Evolutionary conservation across 2,888 invertebrate genomes (phyloP), one percentile per base, ranked within the genome.

Genomic region (Malachius bipustulatus): DNA sequence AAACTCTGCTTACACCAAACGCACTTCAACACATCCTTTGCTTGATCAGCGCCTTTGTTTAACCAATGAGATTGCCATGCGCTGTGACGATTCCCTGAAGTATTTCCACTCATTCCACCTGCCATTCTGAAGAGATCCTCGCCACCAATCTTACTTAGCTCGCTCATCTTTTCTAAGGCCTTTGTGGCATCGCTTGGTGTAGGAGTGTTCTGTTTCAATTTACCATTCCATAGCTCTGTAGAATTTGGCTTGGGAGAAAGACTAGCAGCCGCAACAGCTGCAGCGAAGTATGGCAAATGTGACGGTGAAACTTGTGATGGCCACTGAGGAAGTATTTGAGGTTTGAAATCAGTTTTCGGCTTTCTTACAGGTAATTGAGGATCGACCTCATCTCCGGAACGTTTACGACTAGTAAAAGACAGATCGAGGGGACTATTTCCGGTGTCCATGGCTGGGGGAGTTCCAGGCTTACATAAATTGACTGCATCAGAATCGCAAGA

Each of bases 1-100:
- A 96, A 96, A 53, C 93, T 93, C 59, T 93, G 90, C 60, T 94
- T 93, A 63, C 96, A 96, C 87, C 94, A 94, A 26, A 96, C 96
- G 62, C 96, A 96, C 60, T 94, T 90, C 16, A 96, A 74, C 16
- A 96, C 96, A 57, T 94, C 91, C 62, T 90, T 87, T 11, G 93
- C 91, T 53, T 88, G 90, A 50, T 90, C 90, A 2, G 91, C 89
- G 4, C 90, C 91, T 56, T 89, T 94, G 66, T 87, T 94, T 36
- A 96, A 66, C 96, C 96, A 96, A 59, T 96, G 94, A 2, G 93
- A 93, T 56, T 96, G 96, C 84, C 96, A 91, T 10, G 91, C 90
- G 45, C 85, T 87, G 59, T 87, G 87, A 2, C 87, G 68, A 11
- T 82, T 83, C 27, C 59, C 63, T 2, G 68, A 64, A 2, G 69